Evolutionary conservation across 1,140 invertebrate genomes (phyloP).

Genomic region (Dendroctonus ponderosae): DNA sequence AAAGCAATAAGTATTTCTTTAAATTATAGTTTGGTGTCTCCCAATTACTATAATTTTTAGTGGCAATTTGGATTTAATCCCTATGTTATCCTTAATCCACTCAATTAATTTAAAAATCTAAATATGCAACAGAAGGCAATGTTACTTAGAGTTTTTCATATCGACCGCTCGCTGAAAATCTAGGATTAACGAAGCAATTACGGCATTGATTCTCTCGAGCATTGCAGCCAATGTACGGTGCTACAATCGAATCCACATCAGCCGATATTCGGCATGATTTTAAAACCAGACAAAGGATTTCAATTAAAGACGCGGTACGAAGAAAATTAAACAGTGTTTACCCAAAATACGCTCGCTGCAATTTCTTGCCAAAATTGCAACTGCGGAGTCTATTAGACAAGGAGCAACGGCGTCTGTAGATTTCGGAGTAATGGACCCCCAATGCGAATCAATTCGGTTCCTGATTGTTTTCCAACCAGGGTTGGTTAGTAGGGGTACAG

Average conservation of each 20-base stretch:
- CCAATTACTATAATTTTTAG: no score
- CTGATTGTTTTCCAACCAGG: constrained; percentile 49
- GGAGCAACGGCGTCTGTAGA: constrained; percentile 41
- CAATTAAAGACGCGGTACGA: constrained; percentile 33
- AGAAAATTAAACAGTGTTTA: constrained; percentile 41
- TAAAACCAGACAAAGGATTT: constrained; percentile 34
- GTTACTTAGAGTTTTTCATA: no score
- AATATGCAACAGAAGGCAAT: no score
- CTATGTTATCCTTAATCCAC: no score
- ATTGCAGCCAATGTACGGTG: no score
- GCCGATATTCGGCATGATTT: constrained; percentile 13
- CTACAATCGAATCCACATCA: neutral
- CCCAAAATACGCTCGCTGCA: constrained; percentile 40
- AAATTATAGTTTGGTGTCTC: no score
- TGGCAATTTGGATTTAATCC: no score
- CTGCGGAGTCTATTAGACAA: constrained; percentile 38
- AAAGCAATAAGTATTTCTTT: no score
- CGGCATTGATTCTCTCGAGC: no score
- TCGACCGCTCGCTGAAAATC: no score
- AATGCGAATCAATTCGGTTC: constrained; percentile 50
- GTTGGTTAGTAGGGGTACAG: constrained; percentile 49
- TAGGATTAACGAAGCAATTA: no score
- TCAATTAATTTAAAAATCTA: no score
- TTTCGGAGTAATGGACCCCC: constrained; percentile 50
- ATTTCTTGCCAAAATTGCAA: constrained; percentile 42